Evolutionary conservation across 2,113 vertebrate genomes (phyloP).

Genomic region (Upupa epops): DNA sequence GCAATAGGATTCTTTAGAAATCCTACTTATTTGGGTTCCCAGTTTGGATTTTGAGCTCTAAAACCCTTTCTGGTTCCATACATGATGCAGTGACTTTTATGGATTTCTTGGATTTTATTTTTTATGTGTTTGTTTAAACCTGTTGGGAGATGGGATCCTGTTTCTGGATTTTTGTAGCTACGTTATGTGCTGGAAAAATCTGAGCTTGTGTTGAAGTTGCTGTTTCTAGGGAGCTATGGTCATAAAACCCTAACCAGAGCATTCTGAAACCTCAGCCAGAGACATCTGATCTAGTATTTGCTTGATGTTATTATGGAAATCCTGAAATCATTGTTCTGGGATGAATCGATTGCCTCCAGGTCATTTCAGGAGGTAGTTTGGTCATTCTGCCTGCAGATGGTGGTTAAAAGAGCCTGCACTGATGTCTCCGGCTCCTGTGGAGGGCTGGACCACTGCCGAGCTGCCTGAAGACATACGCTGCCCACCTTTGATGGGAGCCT

Average conservation of each 20-base stretch:
- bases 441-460: not conserved
- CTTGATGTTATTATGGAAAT: not conserved
- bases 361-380: not conserved
- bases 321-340: not conserved
- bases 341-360: not conserved
- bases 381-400: not conserved
- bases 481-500: not conserved
- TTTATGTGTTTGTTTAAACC: not conserved
- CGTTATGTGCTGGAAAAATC: not conserved
- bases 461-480: not conserved
- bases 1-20: conserved; percentile 1
- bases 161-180: not conserved
- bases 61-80: not conserved
- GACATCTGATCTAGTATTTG: not conserved
- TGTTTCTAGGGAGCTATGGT: not conserved
- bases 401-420: not conserved
- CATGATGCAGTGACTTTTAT: rapidly evolving
- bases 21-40: not conserved
- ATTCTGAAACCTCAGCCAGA: not conserved
- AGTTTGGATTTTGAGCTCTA: not conserved
- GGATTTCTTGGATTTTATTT: not conserved
- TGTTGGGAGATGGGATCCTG: not conserved
- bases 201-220: not conserved
- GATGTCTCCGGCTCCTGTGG: not conserved
- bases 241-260: not conserved